Conservation (phyloP, 2,797 vertebrate species). For the Orientallactaga sibirica region DNA sequence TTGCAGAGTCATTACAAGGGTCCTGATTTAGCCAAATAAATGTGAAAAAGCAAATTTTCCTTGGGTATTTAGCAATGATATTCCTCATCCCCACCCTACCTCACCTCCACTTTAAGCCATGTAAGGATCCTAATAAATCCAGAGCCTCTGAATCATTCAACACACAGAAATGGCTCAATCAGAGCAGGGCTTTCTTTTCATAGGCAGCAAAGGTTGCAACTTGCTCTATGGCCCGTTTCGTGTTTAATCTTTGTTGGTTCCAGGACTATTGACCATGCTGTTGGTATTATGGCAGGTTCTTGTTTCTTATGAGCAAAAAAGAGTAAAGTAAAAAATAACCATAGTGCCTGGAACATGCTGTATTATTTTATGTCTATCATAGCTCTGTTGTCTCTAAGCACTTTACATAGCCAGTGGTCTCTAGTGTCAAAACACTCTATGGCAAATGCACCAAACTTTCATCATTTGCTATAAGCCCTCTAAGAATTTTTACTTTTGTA, state of each 20-base stretch:
- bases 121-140: not conserved
- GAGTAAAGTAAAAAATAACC: not conserved
- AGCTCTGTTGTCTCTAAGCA: not conserved
- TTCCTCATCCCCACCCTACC: accelerated
- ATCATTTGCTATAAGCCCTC: not conserved
- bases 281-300: not conserved
- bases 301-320: not conserved
- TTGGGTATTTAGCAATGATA: not conserved
- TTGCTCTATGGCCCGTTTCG: not conserved
- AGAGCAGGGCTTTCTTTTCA: not conserved
- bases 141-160: not conserved
- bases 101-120: not conserved
- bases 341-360: not conserved
- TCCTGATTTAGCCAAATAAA: not conserved
- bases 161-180: not conserved
- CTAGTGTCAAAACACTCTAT: not conserved
- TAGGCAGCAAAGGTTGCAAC: not conserved
- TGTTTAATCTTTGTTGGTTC: not conserved
- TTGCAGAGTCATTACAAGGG: not conserved
- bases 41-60: not conserved
- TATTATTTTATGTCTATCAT: not conserved
- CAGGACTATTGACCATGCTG: not conserved
- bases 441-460: not conserved
- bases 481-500: not conserved
- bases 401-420: not conserved